Conservation (phyloP, 2,888 invertebrate species). For the Parelbella ahira region DNA sequence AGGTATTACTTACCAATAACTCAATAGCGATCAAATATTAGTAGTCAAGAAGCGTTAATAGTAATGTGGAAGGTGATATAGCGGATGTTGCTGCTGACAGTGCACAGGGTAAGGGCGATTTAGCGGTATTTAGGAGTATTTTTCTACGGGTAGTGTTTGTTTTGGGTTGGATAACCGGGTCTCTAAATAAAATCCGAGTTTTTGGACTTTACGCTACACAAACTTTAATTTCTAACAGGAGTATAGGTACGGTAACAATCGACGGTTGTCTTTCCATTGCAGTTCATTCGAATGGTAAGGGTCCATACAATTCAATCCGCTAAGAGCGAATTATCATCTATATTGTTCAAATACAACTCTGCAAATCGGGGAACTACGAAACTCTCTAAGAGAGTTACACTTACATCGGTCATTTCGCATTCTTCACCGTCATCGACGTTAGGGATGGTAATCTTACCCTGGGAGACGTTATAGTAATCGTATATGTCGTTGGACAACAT, state of each 20-base stretch:
- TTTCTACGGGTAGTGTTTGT: slow-evolving; percentile 15
- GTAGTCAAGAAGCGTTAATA: slow-evolving; percentile 18
- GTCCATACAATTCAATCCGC: slow-evolving; percentile 12
- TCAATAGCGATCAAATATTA: slow-evolving; percentile 6
- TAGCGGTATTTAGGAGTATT: slow-evolving; percentile 4
- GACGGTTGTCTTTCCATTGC: slow-evolving; percentile 15
- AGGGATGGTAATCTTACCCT: slow-evolving; percentile 98
- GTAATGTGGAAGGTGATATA: slow-evolving; percentile 17
- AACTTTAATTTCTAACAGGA: slow-evolving; percentile 11
- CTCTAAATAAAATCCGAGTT: slow-evolving; percentile 11
- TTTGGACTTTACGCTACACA: slow-evolving; percentile 15
- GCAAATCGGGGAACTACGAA: slow-evolving; percentile 29
- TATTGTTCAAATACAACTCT: slow-evolving; percentile 25
- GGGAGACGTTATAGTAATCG: slow-evolving; percentile 96
- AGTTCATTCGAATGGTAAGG: slow-evolving; percentile 22
- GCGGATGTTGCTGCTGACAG: slow-evolving; percentile 16
- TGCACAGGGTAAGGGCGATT: slow-evolving; percentile 10
- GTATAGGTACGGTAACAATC: slow-evolving; percentile 12
- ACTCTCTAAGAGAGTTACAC: slow-evolving; percentile 60
- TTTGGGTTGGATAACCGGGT: slow-evolving; percentile 18
- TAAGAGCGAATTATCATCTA: slow-evolving; percentile 10
- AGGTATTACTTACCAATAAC: slow-evolving; percentile 6
- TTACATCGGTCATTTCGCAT: slow-evolving; percentile 93
- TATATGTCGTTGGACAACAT: slow-evolving; percentile 92
- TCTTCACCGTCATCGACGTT: slow-evolving; percentile 98